Base-by-base conservation (phyloP, 2,797 vertebrate genomes). In the Gymnodraco acuticeps region DNA sequence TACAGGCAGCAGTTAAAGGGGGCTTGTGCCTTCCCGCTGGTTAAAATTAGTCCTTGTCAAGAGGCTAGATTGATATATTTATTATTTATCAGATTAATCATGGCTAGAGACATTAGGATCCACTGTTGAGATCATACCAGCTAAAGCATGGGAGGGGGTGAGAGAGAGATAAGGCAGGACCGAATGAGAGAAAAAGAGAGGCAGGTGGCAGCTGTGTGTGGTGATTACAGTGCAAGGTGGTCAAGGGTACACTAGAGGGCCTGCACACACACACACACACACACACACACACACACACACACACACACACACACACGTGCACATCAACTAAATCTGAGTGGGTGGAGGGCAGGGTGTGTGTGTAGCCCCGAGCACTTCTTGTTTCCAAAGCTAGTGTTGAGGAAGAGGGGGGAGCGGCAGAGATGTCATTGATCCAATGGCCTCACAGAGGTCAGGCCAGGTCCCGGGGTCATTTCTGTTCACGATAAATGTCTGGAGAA, bases 1-100 rank as follows among this genome's bases (percentile, higher is more conserved):
- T 96, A 96, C 96, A 97, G 96, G 96, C 96, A 95, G 96, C 95
- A 94, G 95, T 96, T 95, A 96, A 97, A 96, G 96, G 96, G 96
- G 95, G 93, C 95, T 95, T 94, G 85, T 96, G 96, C 96, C 94
- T 96, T 95, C 98, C 97, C 91, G 97, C 98, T 98, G 98, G 91
- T 99, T 96, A 96, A 96, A 99, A 99, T 99, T 98, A 99, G 97
- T 99, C 97, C 97, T 98, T 99, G 98, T 99, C 97, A 96, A 96
- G 96, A 94, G 93, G 93, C 96, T 98, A 99, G 98, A 99, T 99
- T 99, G 98, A 99, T 99, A 97, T 99, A 99, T 99, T 98, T 99
- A 99, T 99, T 99, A 99, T 99, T 99, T 99, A 99, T 99, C 96
- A 99, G 97, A 98, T 99, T 99, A 99, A 99, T 99, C 97, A 99